Conservation (phyloP, 2,113 vertebrate species). For the Heterocephalus glaber region DNA sequence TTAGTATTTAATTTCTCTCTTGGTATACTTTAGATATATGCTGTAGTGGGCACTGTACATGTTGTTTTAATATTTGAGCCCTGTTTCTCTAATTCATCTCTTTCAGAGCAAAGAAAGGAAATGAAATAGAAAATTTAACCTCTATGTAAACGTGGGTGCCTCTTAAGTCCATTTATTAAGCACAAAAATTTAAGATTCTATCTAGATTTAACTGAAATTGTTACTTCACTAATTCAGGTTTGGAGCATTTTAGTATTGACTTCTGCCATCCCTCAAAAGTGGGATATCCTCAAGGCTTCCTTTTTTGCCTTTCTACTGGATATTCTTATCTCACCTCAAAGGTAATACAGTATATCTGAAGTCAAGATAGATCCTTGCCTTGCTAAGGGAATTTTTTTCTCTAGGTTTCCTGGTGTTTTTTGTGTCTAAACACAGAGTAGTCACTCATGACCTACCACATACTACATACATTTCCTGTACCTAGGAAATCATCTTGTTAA, state of each 20-base stretch:
- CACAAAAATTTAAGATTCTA: conserved; percentile 25
- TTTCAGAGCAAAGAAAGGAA: conserved; percentile 32
- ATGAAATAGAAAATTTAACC: conserved; percentile 42
- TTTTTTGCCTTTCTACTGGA: neutral
- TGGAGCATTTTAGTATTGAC: neutral
- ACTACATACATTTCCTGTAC: neutral
- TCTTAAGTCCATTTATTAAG: conserved; percentile 33
- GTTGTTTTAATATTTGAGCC: neutral
- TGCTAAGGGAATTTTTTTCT: conserved; percentile 14
- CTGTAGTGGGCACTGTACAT: neutral
- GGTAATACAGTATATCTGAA: conserved; percentile 20
- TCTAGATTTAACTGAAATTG: conserved; percentile 20
- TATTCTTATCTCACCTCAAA: conserved; percentile 34
- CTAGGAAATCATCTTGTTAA: conserved; percentile 27
- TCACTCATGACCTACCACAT: neutral
- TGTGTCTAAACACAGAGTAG: neutral
- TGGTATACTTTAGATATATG: neutral
- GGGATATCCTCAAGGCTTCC: neutral
- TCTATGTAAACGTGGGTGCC: conserved; percentile 1
- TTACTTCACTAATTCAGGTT: neutral
- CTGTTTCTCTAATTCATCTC: conserved; percentile 49
- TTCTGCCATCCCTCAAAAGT: neutral
- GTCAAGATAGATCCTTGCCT: conserved; percentile 30
- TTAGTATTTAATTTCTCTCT: conserved; percentile 40
- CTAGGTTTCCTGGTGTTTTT: neutral